Evolutionary conservation across 1,140 invertebrate species (phyloP).

Genomic region (Panulirus ornatus): DNA sequence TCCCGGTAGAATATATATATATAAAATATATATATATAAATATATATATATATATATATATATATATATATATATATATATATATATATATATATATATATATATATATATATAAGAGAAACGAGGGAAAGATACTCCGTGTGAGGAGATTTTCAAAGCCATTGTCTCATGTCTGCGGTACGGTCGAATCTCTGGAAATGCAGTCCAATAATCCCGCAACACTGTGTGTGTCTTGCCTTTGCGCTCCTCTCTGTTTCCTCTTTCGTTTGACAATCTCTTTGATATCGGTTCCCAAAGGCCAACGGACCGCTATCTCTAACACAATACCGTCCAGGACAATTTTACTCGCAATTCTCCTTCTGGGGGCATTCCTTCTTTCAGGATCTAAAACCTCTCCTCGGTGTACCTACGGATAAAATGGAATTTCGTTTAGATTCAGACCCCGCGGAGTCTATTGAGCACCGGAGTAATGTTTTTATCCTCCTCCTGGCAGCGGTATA

Average conservation of each 20-base stretch:
- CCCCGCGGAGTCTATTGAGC: background rate
- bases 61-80: no score
- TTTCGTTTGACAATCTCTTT: background rate
- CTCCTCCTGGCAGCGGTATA: background rate
- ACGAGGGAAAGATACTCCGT: background rate
- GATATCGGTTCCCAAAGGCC: background rate
- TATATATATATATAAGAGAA: no score
- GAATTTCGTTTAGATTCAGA: background rate
- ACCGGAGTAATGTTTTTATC: background rate
- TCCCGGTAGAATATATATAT: no score
- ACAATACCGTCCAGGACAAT: background rate
- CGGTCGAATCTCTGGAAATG: no score
- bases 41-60: no score
- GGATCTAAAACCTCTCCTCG: background rate
- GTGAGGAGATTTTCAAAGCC: background rate
- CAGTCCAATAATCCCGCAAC: background rate
- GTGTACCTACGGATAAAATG: background rate
- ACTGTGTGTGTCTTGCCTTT: background rate
- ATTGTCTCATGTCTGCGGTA: background rate
- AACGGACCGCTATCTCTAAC: background rate
- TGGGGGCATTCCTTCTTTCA: background rate
- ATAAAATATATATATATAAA: no score
- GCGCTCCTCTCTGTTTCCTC: background rate
- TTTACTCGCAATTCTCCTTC: background rate
- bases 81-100: no score